Base-by-base conservation (phyloP, 2,888 invertebrate genomes). In the Bellardia bayeri region DNA sequence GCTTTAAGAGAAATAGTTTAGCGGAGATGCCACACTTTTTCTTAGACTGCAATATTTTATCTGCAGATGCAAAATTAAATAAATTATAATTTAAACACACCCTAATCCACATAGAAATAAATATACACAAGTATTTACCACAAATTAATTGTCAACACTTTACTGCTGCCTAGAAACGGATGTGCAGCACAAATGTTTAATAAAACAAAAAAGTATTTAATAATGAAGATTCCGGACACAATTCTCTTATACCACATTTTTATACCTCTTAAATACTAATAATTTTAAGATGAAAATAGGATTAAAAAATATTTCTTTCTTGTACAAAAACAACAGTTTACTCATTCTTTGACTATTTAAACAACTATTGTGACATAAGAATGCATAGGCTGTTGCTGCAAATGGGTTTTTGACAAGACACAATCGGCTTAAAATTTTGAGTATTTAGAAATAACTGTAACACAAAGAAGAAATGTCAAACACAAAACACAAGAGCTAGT, bases 251-350 rank as follows among this genome's bases (percentile, higher is more conserved):
- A 8, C 33, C 16, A 72, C 23, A 68, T 61, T 56, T 16, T 75
- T 71, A 69, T 81, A 54, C 63, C 74, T 30, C 40, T 45, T 80
- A 85, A 85, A 69, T 40, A 68, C n/a, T 75, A 7, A 85, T 80
- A 74, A 80, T 75, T 85, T 85, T 75, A 81, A 75, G 45, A 85
- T 63, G 85, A 85, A 85, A 85, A 85, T 81, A 69, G 75, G 80
- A 81, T 85, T 85, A 85, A 64, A 42, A 78, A 54, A 68, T 42
- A 30, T 71, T 56, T 45, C 13, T 58, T 61, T 37, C 37, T 40
- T n/a, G n/a, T 68, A 16, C 23, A 61, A 51, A 63, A 80, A 85
- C 30, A 16, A 51, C 9, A 71, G 33, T 42, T 69, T 42, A 66
- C 14, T 66, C 49, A 66, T 80, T 64, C 61, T 82, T 61, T 71